Evolutionary conservation across 2,888 invertebrate genomes (phyloP), one percentile per base, ranked within the genome.

Genomic region (Mesopsocus fuscifrons): DNA sequence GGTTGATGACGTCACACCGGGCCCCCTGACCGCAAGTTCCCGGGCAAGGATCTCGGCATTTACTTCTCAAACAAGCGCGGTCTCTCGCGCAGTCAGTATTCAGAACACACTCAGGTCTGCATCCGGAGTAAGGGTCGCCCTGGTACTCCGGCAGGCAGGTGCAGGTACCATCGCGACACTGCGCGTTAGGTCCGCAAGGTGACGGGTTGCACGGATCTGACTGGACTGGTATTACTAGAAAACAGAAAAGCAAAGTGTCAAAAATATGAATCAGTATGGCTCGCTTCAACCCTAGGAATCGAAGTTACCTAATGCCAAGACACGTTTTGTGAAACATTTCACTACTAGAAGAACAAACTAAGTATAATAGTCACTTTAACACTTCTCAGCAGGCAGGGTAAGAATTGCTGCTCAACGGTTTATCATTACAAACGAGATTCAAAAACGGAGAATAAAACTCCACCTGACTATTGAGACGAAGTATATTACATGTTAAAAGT

Each of bases 161-260:
- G 51, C 63, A 63, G 9, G 56, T 51, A 16, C 58, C 57, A 3
- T 52, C 53, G 52, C 45, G 33, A 60, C 59, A 34, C 18, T 74
- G 65, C 15, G 79, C 69, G 50, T 69, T 67, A 11, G 64, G 64
- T 9, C 71, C 70, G 51, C 71, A 71, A 13, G 69, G 69, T 11
- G 66, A 65, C 32, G 67, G 65, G 47, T 60, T 20, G 46, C 55
- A 57, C 21, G 56, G 58, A 49, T 57, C 50, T 30, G 46, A 49
- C 8, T 52, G 52, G n/a, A 50, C 50, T 1, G 43, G 43, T 9
- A 21, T 33, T 20, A 15, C 11, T 42, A 44, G 50, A 51, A 4
- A 26, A 26, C 6, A 26, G 26, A 26, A 11, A 26, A 26, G 11
- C 6, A 26, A 6, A 26, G 26, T 6, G 26, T 26, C 11, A 26